Evolutionary conservation across 1,140 invertebrate species (phyloP), one percentile per base, ranked within the genome.

Genomic region (Whitmania pigra): DNA sequence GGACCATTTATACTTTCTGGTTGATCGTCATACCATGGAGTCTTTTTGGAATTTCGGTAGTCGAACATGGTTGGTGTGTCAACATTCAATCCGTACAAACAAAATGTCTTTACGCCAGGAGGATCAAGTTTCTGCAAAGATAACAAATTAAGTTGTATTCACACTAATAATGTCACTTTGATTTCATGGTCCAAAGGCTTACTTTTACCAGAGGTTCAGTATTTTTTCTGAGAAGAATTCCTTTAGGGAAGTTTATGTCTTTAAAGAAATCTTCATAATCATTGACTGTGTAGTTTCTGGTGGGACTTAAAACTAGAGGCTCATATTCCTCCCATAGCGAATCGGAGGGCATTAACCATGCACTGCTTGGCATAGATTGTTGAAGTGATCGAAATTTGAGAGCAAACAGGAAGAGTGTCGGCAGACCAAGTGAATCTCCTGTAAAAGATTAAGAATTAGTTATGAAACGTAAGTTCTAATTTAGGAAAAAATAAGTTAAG

Each of bases 381-480:
- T 98, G 94, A 83, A 95, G 88, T 67, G 87, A 83, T 73, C 90
- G 87, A 53, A 97, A 84, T 60, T 87, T 87, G 76, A 87, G 87
- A 67, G 90, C 87, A 71, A 88, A 87, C 43, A 98, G 78, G 71
- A 94, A 85, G 77, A 80, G 73, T 27, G 77, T 73, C 54, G 88
- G 89, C 4, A 92, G 88, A 70, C 93, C 93, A 70, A 99, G 86
- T 82, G 95, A 89, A 81, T 99, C 94, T 73, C 94, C 92, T 92
- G 79, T 17, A 43, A 36, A 53, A 53, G 22, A 70, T 40, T n/a
- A 15, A 2, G 36, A 11, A 18, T 7, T n/a, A 15, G 36, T 29
- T 68, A 7, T 31, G 11, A 68, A 15, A 31, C 25, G 9, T 36
- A 0, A 7, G 0, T 70, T 15, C 53, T 43, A 25, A 27, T 15